Percentiles rank a stretch among this genome's conserved stretches.
phyloP scores from a whole-genome alignment of 1,140 invertebrate species.

The Psilanteris sp. region DNA sequence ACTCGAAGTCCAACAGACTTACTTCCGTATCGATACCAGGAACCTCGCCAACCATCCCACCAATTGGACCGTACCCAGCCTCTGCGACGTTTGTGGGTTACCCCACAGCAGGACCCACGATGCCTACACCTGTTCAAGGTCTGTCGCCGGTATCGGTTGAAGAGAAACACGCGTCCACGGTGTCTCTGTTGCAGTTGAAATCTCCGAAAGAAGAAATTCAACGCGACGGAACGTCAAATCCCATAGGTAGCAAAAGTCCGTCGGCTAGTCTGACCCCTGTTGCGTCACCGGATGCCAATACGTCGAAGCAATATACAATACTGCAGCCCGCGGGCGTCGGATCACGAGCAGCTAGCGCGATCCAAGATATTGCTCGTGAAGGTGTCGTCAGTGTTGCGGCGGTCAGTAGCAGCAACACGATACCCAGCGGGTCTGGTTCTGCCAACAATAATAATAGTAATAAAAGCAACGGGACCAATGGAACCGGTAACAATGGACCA shows the following conservation, averaged over 20 bases:
- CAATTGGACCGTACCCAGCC: constrained; percentile 83
- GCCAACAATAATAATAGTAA: constrained; percentile 60
- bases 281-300: constrained; percentile 80
- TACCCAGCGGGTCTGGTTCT: constrained; percentile 50
- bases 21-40: constrained; percentile 68
- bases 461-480: constrained; percentile 37
- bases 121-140: constrained; percentile 70
- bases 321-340: constrained; percentile 88
- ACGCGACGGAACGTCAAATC: constrained; percentile 46
- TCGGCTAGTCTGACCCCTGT: constrained; percentile 68
- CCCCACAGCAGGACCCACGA: constrained; percentile 75
- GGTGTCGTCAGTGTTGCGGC: constrained; percentile 84
- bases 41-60: constrained; percentile 73
- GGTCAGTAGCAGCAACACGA: constrained; percentile 78
- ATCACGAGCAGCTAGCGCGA: constrained; percentile 87
- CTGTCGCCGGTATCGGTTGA: constrained; percentile 70
- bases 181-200: constrained; percentile 78
- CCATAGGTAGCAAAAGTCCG: constrained; percentile 58
- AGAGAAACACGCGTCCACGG: constrained; percentile 75
- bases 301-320: constrained; percentile 88
- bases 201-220: constrained; percentile 76
- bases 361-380: constrained; percentile 86
- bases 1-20: constrained; percentile 74
- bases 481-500: constrained; percentile 43
- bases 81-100: constrained; percentile 84